Base-by-base conservation (phyloP, 2,888 invertebrate species). In the Catocala sponsa region DNA sequence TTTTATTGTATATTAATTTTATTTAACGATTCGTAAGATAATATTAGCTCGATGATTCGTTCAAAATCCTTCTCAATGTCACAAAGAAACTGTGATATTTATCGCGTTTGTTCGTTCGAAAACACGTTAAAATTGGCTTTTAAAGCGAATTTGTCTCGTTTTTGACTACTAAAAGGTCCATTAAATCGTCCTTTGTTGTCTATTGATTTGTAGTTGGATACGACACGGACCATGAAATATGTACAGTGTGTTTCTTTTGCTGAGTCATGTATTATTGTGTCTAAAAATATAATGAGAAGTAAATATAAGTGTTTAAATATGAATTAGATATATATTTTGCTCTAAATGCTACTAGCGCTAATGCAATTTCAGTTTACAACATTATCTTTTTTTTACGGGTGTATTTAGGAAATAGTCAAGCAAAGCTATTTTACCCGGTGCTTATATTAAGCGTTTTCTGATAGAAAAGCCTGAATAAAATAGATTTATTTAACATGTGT, bases 121-220 rank as follows among this genome's bases (percentile, higher is more conserved):
- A 83, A 80, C 77, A 74, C 51, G 72, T 78, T 84, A 76, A 79
- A 87, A 86, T 89, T 87, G 88, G 76, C 85, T 84, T 89, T 90
- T 87, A 89, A 90, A 88, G 84, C 78, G 84, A 92, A 92, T 92
- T 93, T 91, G 92, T 92, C 91, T 90, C 85, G 86, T 86, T 87
- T 87, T 88, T 84, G 85, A 90, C 86, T 85, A 82, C 87, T 91
- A 90, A 91, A 88, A 83, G 89, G 87, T 84, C 90, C 82, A 92
- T 91, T 91, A 90, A 86, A 87, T 80, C 51, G 78, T 70, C 83
- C 83, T 88, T 93, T 93, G 90, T 93, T 81, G 74, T 62, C 81
- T 82, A 86, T 89, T 90, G 90, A 91, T 90, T 91, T 91, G 89
- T 88, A 85, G 86, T 88, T 88, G 78, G 78, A 82, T 83, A 80